phyloP scores from a whole-genome alignment of 1,140 invertebrate species.

The Asobara japonica region DNA sequence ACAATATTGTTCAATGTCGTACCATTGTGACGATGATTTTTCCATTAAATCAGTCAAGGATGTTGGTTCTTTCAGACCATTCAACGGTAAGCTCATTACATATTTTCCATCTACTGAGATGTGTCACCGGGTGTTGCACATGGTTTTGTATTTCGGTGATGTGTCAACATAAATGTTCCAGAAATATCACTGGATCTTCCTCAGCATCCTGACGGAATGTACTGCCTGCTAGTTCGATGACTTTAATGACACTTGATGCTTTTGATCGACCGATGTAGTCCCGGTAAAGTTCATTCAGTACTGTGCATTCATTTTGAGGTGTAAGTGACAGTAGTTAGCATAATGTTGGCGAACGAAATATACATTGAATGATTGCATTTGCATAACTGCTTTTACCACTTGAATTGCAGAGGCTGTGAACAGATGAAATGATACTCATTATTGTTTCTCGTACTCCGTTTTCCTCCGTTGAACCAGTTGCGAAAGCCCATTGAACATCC shows the following conservation, averaged over 20 bases:
- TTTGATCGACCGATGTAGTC: not conserved
- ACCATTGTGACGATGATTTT: no score
- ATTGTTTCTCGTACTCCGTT: not conserved
- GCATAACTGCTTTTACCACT: not conserved
- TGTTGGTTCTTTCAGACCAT: no score
- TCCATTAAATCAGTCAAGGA: no score
- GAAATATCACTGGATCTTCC: not conserved
- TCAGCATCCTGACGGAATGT: not conserved
- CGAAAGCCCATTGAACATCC: not conserved
- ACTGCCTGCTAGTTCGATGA: not conserved
- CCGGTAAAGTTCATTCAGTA: not conserved
- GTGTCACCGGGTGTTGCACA: no score
- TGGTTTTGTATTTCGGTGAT: not conserved
- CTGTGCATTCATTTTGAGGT: not conserved
- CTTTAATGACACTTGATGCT: not conserved
- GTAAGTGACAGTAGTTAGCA: not conserved
- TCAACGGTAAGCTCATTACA: no score
- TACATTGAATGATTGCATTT: not conserved
- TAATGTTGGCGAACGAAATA: not conserved
- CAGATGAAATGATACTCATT: not conserved
- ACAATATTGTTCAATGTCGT: no score
- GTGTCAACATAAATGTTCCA: not conserved
- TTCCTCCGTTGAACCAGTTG: not conserved
- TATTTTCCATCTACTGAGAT: no score
- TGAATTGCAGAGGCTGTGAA: not conserved